These are phyloP conservation scores for Tokudaia muenninki DNA, from an alignment of 2,797 vertebrate genomes.

Conservation along the genomic window DNA sequence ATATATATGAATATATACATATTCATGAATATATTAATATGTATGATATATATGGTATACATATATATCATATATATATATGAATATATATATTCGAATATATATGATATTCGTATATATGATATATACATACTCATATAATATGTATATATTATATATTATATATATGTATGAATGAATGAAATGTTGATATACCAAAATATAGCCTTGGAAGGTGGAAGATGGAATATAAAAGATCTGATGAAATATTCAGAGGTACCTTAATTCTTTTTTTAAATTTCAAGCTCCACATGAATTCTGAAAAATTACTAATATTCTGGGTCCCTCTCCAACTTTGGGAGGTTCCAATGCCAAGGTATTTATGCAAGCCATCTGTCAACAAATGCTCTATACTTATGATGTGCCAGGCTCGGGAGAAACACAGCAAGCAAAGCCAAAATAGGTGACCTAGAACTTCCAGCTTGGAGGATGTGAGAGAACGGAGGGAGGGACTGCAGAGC, in stretches of 20 bases:
- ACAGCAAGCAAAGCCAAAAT: not conserved
- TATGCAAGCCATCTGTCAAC: not conserved
- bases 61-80: too few relatives aligned
- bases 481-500: not conserved
- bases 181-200: not conserved
- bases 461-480: not conserved
- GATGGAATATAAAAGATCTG: not conserved
- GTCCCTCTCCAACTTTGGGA: not conserved
- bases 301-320: not conserved
- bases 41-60: too few relatives aligned
- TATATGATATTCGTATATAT: too few relatives aligned
- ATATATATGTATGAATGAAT: too few relatives aligned
- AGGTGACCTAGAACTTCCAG: not conserved
- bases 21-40: too few relatives aligned
- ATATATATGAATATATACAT: too few relatives aligned
- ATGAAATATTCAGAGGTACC: not conserved
- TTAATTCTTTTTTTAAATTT: not conserved
- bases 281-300: not conserved
- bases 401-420: not conserved
- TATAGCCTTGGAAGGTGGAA: not conserved
- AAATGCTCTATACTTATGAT: not conserved
- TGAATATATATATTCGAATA: too few relatives aligned
- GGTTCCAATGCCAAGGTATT: not conserved
- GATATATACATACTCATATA: too few relatives aligned
- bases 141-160: too few relatives aligned